Evolutionary conservation across 2,113 vertebrate species (phyloP).

Genomic region (Loxodonta africana): DNA sequence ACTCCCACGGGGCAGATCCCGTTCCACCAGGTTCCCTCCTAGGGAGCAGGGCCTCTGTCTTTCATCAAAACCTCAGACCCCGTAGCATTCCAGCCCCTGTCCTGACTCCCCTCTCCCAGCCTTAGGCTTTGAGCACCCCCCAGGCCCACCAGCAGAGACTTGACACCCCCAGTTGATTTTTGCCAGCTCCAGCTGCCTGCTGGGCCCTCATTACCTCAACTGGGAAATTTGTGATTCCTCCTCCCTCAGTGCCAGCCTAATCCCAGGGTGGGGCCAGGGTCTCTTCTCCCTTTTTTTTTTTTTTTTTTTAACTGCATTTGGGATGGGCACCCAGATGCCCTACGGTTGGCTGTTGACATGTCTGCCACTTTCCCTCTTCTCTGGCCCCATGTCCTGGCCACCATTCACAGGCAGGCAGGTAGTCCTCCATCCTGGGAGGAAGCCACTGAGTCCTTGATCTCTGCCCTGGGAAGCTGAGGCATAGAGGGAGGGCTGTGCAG

Average conservation of each 20-base stretch:
- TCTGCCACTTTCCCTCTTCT: neutral
- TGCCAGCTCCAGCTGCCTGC: conserved; percentile 45
- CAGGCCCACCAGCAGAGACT: conserved; percentile 10
- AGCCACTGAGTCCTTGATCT: neutral
- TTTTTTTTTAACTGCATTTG: neutral
- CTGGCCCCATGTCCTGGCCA: neutral
- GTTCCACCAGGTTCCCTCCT: conserved; percentile 21
- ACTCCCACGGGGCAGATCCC: neutral
- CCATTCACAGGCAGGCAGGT: neutral
- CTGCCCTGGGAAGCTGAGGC: conserved; percentile 72
- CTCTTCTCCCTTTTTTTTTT: neutral
- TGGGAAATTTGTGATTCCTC: neutral
- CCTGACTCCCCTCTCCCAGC: neutral
- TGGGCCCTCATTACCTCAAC: neutral
- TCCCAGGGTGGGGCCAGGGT: neutral
- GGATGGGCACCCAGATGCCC: neutral
- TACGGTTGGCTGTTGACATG: neutral
- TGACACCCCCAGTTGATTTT: neutral
- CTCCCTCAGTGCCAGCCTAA: neutral
- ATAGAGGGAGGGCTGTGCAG: neutral
- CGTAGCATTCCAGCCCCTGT: neutral
- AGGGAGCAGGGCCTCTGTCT: conserved; percentile 9
- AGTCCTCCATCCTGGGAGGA: neutral
- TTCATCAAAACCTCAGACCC: conserved; percentile 21
- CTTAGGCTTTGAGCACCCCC: neutral